phyloP scores from a whole-genome alignment of 2,888 invertebrate species.

The Aleiodes testaceus region DNA sequence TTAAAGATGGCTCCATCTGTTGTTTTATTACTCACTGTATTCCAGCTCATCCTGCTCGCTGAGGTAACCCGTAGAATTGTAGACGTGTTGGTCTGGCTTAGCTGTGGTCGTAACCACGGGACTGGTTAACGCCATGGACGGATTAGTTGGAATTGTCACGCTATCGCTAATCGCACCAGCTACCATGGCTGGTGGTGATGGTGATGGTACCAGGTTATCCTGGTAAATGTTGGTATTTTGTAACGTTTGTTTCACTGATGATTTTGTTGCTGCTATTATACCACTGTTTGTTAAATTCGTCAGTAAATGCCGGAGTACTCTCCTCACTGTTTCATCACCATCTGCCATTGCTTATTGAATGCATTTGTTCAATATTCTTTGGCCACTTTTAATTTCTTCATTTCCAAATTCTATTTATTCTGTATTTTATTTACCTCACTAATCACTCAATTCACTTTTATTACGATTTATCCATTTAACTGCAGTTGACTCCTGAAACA shows the following conservation, averaged over 20 bases:
- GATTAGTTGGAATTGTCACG: slow-evolving; percentile 64
- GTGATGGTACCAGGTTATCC: slow-evolving; percentile 49
- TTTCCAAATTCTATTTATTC: not conserved
- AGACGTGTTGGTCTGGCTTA: slow-evolving; percentile 65
- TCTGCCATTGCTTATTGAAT: slow-evolving; percentile 19
- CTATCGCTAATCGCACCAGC: slow-evolving; percentile 65
- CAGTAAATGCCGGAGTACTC: slow-evolving; percentile 56
- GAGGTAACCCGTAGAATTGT: slow-evolving; percentile 66
- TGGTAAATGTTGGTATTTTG: not conserved
- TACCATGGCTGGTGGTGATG: slow-evolving; percentile 57
- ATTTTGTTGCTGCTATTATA: slow-evolving; percentile 40
- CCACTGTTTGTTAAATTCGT: slow-evolving; percentile 52
- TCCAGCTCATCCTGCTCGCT: slow-evolving; percentile 68
- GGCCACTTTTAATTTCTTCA: slow-evolving; percentile 1
- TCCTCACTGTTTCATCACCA: slow-evolving; percentile 39
- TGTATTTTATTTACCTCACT: slow-evolving; percentile 10
- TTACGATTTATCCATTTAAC: slow-evolving; percentile 6
- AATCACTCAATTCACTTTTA: slow-evolving; percentile 18
- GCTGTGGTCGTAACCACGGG: slow-evolving; percentile 62
- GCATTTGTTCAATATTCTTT: not conserved
- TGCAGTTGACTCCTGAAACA: slow-evolving; percentile 2
- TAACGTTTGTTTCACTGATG: slow-evolving; percentile 31
- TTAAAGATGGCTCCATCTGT: slow-evolving; percentile 10
- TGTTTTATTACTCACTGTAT: slow-evolving; percentile 65
- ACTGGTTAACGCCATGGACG: slow-evolving; percentile 64